These are phyloP conservation scores for Lissonota sp. DNA, from an alignment of 2,888 invertebrate species.

Conservation along the genomic window DNA sequence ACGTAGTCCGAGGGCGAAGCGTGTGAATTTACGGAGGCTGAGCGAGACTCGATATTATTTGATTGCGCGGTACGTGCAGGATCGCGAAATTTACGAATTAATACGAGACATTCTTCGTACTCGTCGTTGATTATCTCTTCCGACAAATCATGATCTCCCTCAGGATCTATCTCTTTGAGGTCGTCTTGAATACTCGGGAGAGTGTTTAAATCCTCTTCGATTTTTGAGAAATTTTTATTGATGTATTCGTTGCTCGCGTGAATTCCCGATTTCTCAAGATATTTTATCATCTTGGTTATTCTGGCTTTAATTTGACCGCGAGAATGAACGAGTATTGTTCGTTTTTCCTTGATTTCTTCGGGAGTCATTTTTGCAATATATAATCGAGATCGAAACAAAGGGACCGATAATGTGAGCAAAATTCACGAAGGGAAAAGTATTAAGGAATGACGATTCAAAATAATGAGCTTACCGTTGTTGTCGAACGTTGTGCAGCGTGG, in stretches of 20 bases:
- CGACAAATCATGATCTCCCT: neutral
- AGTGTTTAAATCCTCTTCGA: neutral
- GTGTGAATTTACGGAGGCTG: neutral
- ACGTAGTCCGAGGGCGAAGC: conserved; percentile 14
- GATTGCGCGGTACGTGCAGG: neutral
- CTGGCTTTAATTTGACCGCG: neutral
- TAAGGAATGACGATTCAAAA: conserved; percentile 14
- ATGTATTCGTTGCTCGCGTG: neutral
- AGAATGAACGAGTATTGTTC: neutral
- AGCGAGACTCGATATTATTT: neutral
- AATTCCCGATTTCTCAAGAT: conserved; percentile 7
- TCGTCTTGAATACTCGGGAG: neutral
- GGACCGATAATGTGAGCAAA: neutral
- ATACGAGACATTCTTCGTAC: conserved; percentile 22
- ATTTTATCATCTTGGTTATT: neutral
- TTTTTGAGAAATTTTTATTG: conserved; percentile 1
- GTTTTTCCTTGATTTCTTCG: conserved; percentile 8
- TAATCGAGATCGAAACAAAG: conserved; percentile 6
- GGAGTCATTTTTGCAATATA: neutral
- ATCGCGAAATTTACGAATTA: conserved; percentile 28
- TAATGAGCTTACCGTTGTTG: conserved; percentile 29
- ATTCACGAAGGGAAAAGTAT: neutral
- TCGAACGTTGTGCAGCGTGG: neutral
- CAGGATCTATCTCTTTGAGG: neutral
- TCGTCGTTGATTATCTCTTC: conserved; percentile 32